phyloP scores from a whole-genome alignment of 2,888 invertebrate genomes.

The Lasiommata megera region DNA sequence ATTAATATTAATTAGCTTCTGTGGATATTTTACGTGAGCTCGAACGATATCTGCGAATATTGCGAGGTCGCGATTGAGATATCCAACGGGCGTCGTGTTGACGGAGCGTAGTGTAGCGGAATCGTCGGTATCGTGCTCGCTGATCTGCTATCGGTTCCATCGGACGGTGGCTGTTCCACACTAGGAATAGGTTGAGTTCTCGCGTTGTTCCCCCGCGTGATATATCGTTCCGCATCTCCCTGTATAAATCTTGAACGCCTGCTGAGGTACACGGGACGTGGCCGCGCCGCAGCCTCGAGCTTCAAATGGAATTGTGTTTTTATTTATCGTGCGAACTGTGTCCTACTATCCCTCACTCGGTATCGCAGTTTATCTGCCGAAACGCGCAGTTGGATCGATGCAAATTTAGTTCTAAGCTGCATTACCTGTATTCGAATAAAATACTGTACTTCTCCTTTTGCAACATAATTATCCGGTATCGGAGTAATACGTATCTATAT shows the following conservation, averaged over 20 bases:
- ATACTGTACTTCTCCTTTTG: constrained; percentile 10
- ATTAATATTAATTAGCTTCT: constrained; percentile 45
- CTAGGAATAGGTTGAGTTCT: constrained; percentile 79
- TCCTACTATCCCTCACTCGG: constrained; percentile 75
- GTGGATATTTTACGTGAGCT: constrained; percentile 31
- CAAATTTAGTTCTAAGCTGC: constrained; percentile 27
- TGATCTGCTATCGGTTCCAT: constrained; percentile 74
- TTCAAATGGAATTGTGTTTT: constrained; percentile 81
- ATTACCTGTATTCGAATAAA: constrained; percentile 9
- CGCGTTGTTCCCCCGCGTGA: constrained; percentile 73
- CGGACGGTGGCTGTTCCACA: constrained; percentile 72
- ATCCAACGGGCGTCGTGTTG: constrained; percentile 43
- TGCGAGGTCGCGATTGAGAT: constrained; percentile 16
- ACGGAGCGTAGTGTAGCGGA: constrained; percentile 42
- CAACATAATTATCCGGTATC: no score
- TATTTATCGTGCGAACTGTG: constrained; percentile 80
- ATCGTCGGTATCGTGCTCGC: constrained; percentile 56
- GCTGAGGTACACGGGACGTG: constrained; percentile 79
- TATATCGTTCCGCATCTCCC: constrained; percentile 79
- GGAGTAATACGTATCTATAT: no score
- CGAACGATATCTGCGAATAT: neutral
- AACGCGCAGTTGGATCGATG: constrained; percentile 60
- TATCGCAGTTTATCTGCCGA: constrained; percentile 77
- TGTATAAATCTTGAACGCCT: constrained; percentile 80
- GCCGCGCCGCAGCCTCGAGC: constrained; percentile 69